Conservation (phyloP, 2,113 vertebrate species). For the Anguilla rostrata region DNA sequence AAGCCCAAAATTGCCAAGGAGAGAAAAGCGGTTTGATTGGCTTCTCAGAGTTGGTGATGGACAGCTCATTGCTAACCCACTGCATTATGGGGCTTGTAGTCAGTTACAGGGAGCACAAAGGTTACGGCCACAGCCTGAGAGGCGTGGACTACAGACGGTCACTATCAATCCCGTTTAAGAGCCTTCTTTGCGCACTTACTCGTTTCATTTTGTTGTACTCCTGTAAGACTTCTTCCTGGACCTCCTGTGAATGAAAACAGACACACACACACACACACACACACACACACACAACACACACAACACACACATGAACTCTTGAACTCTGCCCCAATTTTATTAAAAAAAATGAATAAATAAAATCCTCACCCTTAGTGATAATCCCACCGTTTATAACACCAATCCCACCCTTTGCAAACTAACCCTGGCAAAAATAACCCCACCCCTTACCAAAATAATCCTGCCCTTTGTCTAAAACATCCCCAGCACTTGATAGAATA, state of each 20-base stretch:
- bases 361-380: too few relatives aligned
- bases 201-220: constrained; percentile 84
- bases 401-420: too few relatives aligned
- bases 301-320: neutral
- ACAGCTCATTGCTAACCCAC: neutral
- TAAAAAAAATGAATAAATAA: too few relatives aligned
- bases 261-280: neutral
- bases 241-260: constrained; percentile 64
- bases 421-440: too few relatives aligned
- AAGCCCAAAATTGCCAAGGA: neutral
- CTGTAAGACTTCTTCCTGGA: constrained; percentile 81
- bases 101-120: neutral
- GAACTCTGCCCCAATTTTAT: neutral
- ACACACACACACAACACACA: too few relatives aligned
- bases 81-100: neutral
- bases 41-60: neutral
- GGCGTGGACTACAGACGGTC: neutral
- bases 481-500: too few relatives aligned
- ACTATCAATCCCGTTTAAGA: neutral
- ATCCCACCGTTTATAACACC: too few relatives aligned
- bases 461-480: too few relatives aligned
- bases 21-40: neutral
- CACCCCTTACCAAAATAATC: too few relatives aligned
- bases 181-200: constrained; percentile 53
- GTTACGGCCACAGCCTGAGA: neutral